Conservation (phyloP, 2,888 invertebrate genomes). For the Lysandra coridon region DNA sequence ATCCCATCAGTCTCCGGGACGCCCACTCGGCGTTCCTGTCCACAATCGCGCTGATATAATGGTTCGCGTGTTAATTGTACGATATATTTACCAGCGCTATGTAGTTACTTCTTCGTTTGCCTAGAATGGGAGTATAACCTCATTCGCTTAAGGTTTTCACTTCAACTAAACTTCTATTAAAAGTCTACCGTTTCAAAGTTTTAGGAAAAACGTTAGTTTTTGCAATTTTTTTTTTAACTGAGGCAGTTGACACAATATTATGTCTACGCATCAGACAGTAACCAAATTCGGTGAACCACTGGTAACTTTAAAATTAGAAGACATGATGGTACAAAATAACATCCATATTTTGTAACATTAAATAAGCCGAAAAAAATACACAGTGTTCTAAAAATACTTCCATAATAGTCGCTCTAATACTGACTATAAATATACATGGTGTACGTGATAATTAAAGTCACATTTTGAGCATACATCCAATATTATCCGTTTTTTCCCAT, state of each 20-base stretch:
- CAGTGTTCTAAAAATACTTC: neutral
- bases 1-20: constrained; percentile 38
- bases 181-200: neutral
- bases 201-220: too few relatives aligned
- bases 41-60: constrained; percentile 39
- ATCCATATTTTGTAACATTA: neutral
- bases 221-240: neutral
- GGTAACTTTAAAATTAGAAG: neutral
- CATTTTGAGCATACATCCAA: constrained; percentile 38
- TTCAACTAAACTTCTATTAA: neutral
- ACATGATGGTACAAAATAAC: neutral
- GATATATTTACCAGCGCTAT: neutral
- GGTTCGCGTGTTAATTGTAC: constrained; percentile 38
- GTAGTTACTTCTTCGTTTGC: neutral
- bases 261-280: neutral
- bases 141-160: too few relatives aligned
- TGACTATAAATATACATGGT: constrained; percentile 27
- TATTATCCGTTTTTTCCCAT: constrained; percentile 58
- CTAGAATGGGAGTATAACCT: neutral
- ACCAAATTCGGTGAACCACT: neutral
- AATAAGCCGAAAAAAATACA: neutral
- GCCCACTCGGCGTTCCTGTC: constrained; percentile 39
- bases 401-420: neutral
- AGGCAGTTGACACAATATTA: too few relatives aligned
- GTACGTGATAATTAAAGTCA: constrained; percentile 39